phyloP scores from a whole-genome alignment of 1,140 invertebrate species.

The Piezodorus guildinii region DNA sequence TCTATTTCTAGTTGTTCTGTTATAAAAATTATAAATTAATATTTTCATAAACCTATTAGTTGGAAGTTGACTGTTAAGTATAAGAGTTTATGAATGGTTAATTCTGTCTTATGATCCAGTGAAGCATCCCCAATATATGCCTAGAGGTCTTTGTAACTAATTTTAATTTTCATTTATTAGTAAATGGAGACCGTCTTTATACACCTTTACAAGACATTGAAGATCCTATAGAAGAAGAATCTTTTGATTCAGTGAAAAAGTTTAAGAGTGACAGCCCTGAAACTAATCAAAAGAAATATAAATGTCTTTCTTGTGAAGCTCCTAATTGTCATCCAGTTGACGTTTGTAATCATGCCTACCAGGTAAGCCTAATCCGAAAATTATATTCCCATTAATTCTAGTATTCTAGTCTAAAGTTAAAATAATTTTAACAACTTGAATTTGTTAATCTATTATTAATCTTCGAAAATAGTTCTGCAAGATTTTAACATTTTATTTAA shows the following conservation, averaged over 20 bases:
- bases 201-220: not conserved
- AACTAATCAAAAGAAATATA: conserved; percentile 24
- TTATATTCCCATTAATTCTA: not conserved
- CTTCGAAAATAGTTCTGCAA: no score
- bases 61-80: not conserved
- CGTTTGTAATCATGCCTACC: conserved; percentile 30
- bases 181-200: not conserved
- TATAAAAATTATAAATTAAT: no score
- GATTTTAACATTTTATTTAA: no score
- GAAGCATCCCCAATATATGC: not conserved
- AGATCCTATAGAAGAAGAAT: not conserved
- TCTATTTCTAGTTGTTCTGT: not conserved
- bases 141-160: not conserved
- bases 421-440: no score
- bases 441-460: no score
- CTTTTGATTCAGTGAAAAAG: not conserved
- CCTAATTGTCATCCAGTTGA: conserved; percentile 29
- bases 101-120: not conserved
- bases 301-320: conserved; percentile 32
- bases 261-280: not conserved
- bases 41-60: not conserved
- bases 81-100: not conserved
- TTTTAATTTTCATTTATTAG: not conserved
- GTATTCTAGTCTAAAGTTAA: no score
- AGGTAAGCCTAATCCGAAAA: not conserved